These are phyloP conservation scores for Parauchenoglanis ngamensis DNA, from an alignment of 2,797 vertebrate species.

Conservation along the genomic window DNA sequence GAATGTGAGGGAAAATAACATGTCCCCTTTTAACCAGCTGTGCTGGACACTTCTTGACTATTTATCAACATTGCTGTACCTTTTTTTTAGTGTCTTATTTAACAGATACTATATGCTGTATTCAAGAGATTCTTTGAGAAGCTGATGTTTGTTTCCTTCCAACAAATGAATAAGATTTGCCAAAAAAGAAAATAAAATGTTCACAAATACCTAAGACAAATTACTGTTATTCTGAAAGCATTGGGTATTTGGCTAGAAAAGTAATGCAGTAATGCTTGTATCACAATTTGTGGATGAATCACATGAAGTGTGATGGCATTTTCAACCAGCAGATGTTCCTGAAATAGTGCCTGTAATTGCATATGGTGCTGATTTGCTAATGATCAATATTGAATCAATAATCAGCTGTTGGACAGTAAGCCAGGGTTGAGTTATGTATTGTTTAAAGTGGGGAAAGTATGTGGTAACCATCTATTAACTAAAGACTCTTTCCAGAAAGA, in stretches of 20 bases:
- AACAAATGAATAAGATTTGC: not conserved
- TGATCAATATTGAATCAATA: not conserved
- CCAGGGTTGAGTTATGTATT: not conserved
- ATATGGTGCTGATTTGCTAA: not conserved
- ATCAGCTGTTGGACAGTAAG: not conserved
- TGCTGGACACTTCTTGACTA: not conserved
- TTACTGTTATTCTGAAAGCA: slow-evolving; percentile 3
- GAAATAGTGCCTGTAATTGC: not conserved
- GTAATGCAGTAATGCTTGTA: not conserved
- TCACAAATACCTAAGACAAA: not conserved
- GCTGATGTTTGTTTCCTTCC: not conserved
- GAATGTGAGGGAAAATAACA: not conserved
- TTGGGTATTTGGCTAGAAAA: not conserved
- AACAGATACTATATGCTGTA: not conserved
- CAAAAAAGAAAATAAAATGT: not conserved
- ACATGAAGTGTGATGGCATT: not conserved
- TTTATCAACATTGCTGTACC: not conserved
- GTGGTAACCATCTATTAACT: not conserved
- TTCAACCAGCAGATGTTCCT: not conserved
- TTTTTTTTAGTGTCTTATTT: not conserved
- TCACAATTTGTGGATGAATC: not conserved
- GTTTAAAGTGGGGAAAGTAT: not conserved
- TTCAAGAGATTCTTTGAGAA: slow-evolving; percentile 8
- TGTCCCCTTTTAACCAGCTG: slow-evolving; percentile 13
- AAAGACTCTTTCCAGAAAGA: not conserved